Base-by-base conservation (phyloP, 1,140 invertebrate genomes). In the Zaprionus taronus region DNA sequence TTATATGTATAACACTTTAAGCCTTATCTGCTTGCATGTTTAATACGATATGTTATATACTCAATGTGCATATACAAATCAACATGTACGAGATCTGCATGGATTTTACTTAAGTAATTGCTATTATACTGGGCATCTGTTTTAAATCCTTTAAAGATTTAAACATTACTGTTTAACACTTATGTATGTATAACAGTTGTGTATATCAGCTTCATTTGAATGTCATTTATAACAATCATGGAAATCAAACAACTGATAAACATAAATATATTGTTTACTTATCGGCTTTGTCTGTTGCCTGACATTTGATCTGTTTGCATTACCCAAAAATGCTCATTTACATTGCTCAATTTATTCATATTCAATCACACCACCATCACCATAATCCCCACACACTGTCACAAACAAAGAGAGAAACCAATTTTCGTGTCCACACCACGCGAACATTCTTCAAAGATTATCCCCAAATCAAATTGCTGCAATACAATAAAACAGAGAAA, bases 381-480 rank as follows among this genome's bases (percentile, higher is more conserved):
- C 7, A 14, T 24, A 65, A 53, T 38, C 17, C 28, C 20, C n/a
- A 2, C 36, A 17, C 11, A 69, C 6, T 31, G 28, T 26, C 15
- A 51, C 20, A 68, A 58, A 49, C 7, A 26, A 36, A 36, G 4
- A n/a, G 3, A 4, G n/a, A 7, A 55, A 65, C 15, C 28, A 72
- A 49, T 56, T 72, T 49, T 9, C 41, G 5, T 47, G 14, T 14
- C 4, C 60, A 31, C 17, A 5, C 34, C n/a, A 34, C 41, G 20
- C 47, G 12, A 36, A 12, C 4, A 51, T 12, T 38, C 22, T 47
- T 41, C 11, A 20, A 31, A 58, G 58, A 57, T 70, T 75, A 70
- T 57, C 58, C 66, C 58, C 51, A 57, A 22, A 63, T 57, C 72
- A 49, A 55, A 68, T 62, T 49, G 31, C 20, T 26, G 49, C 22